A percentile compares a stretch with the other conserved stretches of the same genome.
phyloP scores from a whole-genome alignment of 2,113 vertebrate genomes.

The Otolemur garnettii region DNA sequence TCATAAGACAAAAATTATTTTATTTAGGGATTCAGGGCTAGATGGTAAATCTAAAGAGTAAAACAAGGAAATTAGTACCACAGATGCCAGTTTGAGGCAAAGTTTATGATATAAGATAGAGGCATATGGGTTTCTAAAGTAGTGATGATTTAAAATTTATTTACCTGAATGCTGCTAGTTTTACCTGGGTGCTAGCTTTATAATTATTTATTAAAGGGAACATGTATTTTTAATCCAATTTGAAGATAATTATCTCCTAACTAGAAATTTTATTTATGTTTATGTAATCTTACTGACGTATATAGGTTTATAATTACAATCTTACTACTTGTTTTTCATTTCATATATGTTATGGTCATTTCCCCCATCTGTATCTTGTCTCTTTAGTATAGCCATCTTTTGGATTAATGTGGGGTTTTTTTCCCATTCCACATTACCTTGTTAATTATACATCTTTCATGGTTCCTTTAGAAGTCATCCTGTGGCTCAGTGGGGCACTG shows the following conservation, averaged over 20 bases:
- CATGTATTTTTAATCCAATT: conserved; percentile 32
- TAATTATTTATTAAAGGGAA: conserved; percentile 11
- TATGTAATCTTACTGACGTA: not conserved
- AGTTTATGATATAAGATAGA: not conserved
- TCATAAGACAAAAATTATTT: not conserved
- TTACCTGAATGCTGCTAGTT: not conserved
- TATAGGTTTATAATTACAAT: not conserved
- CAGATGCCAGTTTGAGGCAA: not conserved
- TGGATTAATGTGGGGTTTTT: not conserved
- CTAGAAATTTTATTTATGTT: not conserved
- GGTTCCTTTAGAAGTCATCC: not conserved
- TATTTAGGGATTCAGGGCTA: not conserved
- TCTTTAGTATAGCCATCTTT: not conserved
- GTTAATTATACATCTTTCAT: not conserved
- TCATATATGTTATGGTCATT: not conserved
- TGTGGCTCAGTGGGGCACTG: not conserved
- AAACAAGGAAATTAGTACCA: not conserved
- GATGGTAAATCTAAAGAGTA: not conserved
- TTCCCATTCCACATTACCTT: not conserved
- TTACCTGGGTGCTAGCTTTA: not conserved
- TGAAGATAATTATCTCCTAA: not conserved
- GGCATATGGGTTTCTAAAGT: not conserved
- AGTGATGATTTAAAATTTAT: conserved; percentile 17
- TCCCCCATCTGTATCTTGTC: not conserved
- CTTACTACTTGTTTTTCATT: not conserved